phyloP scores from a whole-genome alignment of 2,113 vertebrate genomes.

The Dicerorhinus sumatrensis region DNA sequence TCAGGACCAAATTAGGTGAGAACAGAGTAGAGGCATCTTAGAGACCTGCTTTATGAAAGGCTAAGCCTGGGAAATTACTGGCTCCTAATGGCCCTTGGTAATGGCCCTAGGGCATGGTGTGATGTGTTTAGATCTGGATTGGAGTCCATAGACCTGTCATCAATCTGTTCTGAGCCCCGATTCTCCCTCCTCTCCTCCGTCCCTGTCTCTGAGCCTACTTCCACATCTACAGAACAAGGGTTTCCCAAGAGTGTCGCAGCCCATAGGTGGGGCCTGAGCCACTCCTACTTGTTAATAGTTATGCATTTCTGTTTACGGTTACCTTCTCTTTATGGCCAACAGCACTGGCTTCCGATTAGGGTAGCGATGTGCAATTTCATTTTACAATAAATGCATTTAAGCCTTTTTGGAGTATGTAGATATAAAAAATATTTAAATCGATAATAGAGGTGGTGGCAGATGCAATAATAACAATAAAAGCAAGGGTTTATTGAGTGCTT shows the following conservation, averaged over 20 bases:
- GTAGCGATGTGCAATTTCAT: neutral
- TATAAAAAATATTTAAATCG: conserved; percentile 13
- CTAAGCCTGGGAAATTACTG: neutral
- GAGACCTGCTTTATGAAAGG: neutral
- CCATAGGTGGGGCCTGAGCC: accelerated
- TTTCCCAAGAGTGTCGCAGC: neutral
- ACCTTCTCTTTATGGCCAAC: neutral
- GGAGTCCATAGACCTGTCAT: too few relatives aligned
- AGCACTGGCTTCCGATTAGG: neutral
- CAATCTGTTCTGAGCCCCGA: neutral
- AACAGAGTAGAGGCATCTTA: neutral
- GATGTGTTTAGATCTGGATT: neutral
- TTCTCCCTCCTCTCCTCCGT: neutral
- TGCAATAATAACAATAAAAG: neutral
- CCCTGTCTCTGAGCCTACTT: neutral
- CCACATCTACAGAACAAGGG: neutral
- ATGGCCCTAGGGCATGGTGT: accelerated
- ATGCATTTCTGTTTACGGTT: accelerated
- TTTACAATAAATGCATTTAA: neutral
- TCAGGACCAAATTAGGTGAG: neutral
- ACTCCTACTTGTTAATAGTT: neutral
- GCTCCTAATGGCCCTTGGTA: too few relatives aligned
- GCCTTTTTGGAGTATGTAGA: neutral
- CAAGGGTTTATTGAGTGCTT: neutral
- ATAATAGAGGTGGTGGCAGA: neutral